Percentiles rank a stretch among this genome's conserved stretches.
Conservation (phyloP, 2,888 invertebrate species). For the Pomacea canaliculata region DNA sequence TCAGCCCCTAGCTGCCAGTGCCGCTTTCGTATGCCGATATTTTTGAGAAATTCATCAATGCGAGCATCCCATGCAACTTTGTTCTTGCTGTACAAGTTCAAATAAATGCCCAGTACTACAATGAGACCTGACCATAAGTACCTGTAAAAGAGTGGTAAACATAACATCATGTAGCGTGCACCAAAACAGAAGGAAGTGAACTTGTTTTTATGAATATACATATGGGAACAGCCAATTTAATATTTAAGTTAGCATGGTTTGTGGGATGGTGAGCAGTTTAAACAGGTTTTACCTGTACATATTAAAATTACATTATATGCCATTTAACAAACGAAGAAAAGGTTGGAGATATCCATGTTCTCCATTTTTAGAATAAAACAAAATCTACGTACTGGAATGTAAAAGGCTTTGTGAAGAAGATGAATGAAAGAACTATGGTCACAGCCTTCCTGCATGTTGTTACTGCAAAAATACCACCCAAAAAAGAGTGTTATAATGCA, state of each 20-base stretch:
- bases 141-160: constrained; percentile 73
- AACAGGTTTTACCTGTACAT: too few relatives aligned
- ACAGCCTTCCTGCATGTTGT: constrained; percentile 81
- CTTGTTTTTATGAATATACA: too few relatives aligned
- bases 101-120: constrained; percentile 90
- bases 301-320: too few relatives aligned
- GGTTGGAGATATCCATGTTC: too few relatives aligned
- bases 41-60: constrained; percentile 29
- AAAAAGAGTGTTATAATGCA: not conserved
- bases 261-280: too few relatives aligned
- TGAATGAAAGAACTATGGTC: constrained; percentile 91
- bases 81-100: constrained; percentile 91
- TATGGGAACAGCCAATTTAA: too few relatives aligned
- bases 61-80: constrained; percentile 52
- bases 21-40: constrained; percentile 14
- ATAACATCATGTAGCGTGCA: not conserved
- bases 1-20: constrained; percentile 22
- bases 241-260: too few relatives aligned
- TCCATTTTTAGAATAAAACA: too few relatives aligned
- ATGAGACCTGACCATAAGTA: constrained; percentile 91
- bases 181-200: not conserved
- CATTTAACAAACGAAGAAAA: too few relatives aligned
- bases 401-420: constrained; percentile 94
- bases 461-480: constrained; percentile 72
- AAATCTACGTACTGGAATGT: constrained; percentile 83